phyloP scores from a whole-genome alignment of 2,113 vertebrate species.

The Ptilorrhoa leucosticta region DNA sequence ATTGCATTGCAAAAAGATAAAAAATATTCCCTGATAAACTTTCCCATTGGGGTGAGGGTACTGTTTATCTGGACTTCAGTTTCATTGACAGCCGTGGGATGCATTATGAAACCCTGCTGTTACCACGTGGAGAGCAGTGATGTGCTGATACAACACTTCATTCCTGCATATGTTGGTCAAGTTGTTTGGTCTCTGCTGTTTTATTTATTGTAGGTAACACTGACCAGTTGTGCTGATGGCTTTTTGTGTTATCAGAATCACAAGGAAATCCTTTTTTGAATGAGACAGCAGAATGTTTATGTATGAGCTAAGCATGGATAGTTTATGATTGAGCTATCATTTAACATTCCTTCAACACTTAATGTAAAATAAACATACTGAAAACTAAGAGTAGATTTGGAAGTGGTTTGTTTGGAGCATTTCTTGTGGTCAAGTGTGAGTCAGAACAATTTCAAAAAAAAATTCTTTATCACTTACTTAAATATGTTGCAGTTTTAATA shows the following conservation, averaged over 20 bases:
- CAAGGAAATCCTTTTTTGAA: background rate
- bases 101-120: background rate
- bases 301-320: background rate
- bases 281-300: background rate
- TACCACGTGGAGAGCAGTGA: background rate
- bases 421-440: background rate
- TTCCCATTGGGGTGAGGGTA: background rate
- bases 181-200: background rate
- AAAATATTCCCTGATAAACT: background rate
- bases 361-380: background rate
- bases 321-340: background rate
- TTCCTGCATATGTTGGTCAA: fast-evolving
- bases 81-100: background rate
- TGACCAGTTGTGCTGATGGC: background rate
- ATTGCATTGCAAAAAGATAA: background rate
- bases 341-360: background rate
- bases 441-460: background rate
- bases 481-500: background rate
- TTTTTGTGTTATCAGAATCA: background rate
- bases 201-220: background rate
- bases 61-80: background rate
- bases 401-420: background rate
- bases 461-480: background rate
- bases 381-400: background rate
- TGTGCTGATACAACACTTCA: background rate